Conservation (phyloP, 1,140 invertebrate species). For the Sycophila sp. region DNA sequence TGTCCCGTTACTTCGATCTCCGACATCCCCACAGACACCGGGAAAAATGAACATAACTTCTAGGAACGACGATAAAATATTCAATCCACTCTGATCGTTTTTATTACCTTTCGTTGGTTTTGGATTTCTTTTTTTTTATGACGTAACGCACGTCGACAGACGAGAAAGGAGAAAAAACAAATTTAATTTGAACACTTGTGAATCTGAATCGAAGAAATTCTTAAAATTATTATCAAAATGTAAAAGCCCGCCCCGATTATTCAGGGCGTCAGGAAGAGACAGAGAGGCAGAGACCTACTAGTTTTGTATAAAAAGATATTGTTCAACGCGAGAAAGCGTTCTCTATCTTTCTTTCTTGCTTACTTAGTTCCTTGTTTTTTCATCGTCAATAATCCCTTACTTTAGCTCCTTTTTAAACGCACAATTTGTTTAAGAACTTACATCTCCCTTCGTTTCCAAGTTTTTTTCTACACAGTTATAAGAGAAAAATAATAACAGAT, state of each 20-base stretch:
- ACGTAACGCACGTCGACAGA: not conserved
- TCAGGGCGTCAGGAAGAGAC: conserved; percentile 21
- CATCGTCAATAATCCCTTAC: too few relatives aligned
- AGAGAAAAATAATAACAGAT: conserved; percentile 48
- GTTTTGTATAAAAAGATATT: conserved; percentile 38
- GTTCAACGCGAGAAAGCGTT: conserved; percentile 8
- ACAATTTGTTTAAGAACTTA: conserved; percentile 30
- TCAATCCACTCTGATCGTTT: not conserved
- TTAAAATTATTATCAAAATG: conserved; percentile 37
- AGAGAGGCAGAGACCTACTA: conserved; percentile 34
- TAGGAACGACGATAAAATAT: conserved; percentile 23
- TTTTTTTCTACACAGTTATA: conserved; percentile 40
- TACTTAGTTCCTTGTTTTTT: too few relatives aligned
- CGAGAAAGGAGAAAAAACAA: conserved; percentile 1
- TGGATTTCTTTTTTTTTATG: not conserved
- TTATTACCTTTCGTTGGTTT: not conserved
- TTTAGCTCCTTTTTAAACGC: conserved; percentile 19
- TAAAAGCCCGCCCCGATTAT: not conserved
- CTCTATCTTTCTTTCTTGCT: not conserved
- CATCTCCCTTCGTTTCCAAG: conserved; percentile 28
- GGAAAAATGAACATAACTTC: not conserved
- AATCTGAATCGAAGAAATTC: not conserved
- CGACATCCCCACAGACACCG: too few relatives aligned
- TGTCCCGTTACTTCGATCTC: too few relatives aligned
- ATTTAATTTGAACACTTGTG: not conserved